phyloP scores from a whole-genome alignment of 1,140 invertebrate genomes.

The Limonius californicus region DNA sequence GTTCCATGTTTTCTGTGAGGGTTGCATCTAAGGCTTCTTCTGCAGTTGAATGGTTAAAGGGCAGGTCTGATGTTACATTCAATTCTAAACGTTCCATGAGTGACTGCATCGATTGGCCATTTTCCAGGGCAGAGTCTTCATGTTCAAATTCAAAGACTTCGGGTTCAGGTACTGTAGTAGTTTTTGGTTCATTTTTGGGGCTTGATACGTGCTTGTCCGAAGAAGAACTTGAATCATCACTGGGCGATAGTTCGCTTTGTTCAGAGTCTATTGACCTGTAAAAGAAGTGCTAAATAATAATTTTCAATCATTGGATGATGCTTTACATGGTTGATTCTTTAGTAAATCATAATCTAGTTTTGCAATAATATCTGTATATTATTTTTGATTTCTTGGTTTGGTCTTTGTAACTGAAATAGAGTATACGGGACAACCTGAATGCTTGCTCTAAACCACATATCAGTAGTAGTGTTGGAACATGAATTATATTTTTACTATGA shows the following conservation, averaged over 20 bases:
- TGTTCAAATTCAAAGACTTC: constrained; percentile 57
- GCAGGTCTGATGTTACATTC: constrained; percentile 45
- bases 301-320: too few species aligned
- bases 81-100: constrained; percentile 49
- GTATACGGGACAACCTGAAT: too few species aligned
- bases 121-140: constrained; percentile 50
- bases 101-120: constrained; percentile 52
- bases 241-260: constrained; percentile 51
- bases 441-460: too few species aligned
- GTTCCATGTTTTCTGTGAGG: constrained; percentile 41
- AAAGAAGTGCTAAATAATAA: too few species aligned
- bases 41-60: constrained; percentile 46
- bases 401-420: too few species aligned
- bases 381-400: too few species aligned
- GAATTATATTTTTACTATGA: too few species aligned
- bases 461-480: too few species aligned
- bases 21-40: constrained; percentile 49
- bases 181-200: constrained; percentile 30
- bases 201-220: constrained; percentile 47
- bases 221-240: constrained; percentile 57
- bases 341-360: too few species aligned
- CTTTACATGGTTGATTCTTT: too few species aligned
- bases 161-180: constrained; percentile 24
- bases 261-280: constrained; percentile 42
- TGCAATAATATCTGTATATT: too few species aligned